Conservation (phyloP, 2,888 invertebrate species). For the Buathra laborator region DNA sequence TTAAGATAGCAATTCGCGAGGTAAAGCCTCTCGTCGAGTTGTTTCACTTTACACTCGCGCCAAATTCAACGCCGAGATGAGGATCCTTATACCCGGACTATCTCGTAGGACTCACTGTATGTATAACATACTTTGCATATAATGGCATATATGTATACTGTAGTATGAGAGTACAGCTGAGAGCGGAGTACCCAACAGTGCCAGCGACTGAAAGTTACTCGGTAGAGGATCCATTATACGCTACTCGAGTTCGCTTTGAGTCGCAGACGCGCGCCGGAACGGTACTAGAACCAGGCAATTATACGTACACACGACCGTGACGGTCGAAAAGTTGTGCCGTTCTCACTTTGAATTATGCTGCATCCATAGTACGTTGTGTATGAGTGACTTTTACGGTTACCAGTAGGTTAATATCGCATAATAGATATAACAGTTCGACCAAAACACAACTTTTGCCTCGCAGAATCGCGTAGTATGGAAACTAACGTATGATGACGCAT, state of each 20-base stretch:
- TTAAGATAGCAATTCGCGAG: conserved; percentile 26
- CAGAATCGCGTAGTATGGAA: neutral
- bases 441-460: neutral
- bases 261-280: conserved; percentile 53
- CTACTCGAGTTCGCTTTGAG: conserved; percentile 66
- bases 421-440: neutral
- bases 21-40: conserved; percentile 5
- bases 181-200: conserved; percentile 37
- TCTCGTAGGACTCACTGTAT: neutral
- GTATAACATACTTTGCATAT: conserved; percentile 19
- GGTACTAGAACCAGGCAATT: conserved; percentile 65
- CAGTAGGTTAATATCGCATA: neutral
- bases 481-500: neutral
- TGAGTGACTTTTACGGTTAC: conserved; percentile 8
- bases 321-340: conserved; percentile 60
- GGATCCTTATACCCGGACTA: neutral
- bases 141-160: conserved; percentile 13
- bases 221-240: conserved; percentile 66
- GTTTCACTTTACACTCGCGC: conserved; percentile 16
- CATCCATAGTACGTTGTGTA: conserved; percentile 3
- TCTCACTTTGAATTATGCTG: conserved; percentile 35
- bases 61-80: conserved; percentile 15
- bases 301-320: conserved; percentile 51
- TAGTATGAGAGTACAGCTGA: conserved; percentile 12
- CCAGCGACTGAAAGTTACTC: conserved; percentile 62